These are phyloP conservation scores for Propithecus perrieri DNA, from an alignment of 2,797 vertebrate genomes.

Conservation along the genomic window DNA sequence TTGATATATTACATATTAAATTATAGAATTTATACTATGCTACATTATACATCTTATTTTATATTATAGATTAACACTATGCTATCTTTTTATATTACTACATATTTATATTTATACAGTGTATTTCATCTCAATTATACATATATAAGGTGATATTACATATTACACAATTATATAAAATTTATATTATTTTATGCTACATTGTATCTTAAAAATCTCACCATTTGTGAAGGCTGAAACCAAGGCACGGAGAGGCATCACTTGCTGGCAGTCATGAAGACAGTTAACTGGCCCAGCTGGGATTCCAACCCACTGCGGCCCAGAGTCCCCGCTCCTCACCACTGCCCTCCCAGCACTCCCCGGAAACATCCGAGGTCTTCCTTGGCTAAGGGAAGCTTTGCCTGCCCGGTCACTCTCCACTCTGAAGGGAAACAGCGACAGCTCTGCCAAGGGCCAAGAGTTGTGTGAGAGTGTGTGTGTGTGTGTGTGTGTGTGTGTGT, in stretches of 20 bases:
- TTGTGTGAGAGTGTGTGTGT: rapidly evolving
- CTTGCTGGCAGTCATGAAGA: neutral
- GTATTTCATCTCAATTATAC: neutral
- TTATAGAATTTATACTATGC: neutral
- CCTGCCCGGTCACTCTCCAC: too few species aligned
- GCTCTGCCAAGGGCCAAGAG: neutral
- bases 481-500: neutral
- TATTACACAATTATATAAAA: neutral
- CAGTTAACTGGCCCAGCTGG: neutral
- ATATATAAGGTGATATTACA: neutral
- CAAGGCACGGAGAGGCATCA: neutral
- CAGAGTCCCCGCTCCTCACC: too few species aligned
- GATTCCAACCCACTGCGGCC: too few species aligned
- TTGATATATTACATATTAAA: neutral
- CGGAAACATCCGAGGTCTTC: neutral
- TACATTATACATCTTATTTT: neutral
- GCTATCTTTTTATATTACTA: neutral
- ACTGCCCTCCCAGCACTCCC: rapidly evolving
- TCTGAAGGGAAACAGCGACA: neutral
- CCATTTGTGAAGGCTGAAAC: neutral
- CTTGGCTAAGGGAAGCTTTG: neutral
- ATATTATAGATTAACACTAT: neutral
- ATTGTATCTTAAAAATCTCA: neutral
- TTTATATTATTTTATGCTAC: neutral
- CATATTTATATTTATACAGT: neutral